Evolutionary conservation across 2,797 vertebrate genomes (phyloP).

Genomic region (Platalea minor): DNA sequence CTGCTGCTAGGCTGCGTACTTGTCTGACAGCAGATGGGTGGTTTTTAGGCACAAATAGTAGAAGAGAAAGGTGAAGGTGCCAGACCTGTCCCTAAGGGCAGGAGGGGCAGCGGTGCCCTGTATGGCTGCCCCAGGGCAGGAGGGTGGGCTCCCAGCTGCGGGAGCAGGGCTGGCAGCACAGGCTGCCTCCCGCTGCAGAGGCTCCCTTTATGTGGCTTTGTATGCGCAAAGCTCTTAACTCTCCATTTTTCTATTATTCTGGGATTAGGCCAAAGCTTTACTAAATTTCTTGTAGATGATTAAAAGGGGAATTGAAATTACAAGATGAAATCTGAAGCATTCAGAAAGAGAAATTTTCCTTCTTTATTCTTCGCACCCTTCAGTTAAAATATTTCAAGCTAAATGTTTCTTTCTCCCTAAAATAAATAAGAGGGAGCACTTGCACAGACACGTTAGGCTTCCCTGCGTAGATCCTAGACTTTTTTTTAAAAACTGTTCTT

Average conservation of each 20-base stretch:
- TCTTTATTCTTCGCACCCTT: neutral
- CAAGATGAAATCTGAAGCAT: neutral
- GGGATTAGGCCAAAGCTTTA: neutral
- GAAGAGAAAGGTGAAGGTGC: neutral
- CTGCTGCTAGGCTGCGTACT: neutral
- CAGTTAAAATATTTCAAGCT: neutral
- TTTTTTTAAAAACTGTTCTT: neutral
- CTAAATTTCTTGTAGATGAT: neutral
- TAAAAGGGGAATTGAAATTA: neutral
- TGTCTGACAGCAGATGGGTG: fast-evolving
- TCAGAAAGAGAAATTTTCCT: neutral
- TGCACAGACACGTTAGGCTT: neutral
- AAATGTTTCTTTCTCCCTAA: neutral
- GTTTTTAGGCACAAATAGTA: neutral
- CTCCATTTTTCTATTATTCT: neutral
- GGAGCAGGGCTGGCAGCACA: neutral
- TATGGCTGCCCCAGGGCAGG: neutral
- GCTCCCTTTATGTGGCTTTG: neutral
- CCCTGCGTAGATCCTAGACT: neutral
- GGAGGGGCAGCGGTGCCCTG: neutral
- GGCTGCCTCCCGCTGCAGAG: neutral
- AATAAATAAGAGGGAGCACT: neutral
- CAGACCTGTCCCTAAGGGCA: neutral
- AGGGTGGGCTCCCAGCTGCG: neutral
- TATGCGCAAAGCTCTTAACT: fast-evolving